Base-by-base conservation (phyloP, 2,113 vertebrate species). In the Chauna torquata region DNA sequence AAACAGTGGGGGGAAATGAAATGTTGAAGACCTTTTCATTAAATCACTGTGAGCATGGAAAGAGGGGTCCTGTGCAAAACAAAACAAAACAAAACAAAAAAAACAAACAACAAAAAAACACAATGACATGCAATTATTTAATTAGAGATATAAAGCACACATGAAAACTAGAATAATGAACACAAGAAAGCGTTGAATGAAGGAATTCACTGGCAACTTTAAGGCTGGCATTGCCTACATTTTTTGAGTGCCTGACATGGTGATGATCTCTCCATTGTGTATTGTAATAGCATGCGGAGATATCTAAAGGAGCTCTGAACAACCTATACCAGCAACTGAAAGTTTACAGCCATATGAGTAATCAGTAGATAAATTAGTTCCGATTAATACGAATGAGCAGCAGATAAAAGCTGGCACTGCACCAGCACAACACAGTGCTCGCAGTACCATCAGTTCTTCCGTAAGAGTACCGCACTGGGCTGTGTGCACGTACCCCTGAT, bases 321-420 rank as follows among this genome's bases (percentile, higher is more conserved):
- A 72, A 69, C 23, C 16, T 61, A 11, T 19, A 54, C 11, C 52
- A 91, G 61, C 2, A 6, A 18, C 47, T 23, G 28, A 14, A 58
- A 54, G n/a, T 59, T 87, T 82, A 34, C 20, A 94, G 52, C 42
- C 9, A 2, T 19, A 30, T 79, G 71, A 95, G 30, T 57, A 82
- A 80, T 80, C 66, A 80, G 54, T 3, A 45, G 66, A 66, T 58
- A 85, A 90, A 96, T 82, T n/a, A 95, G 12, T 79, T 85, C 74
- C 89, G 86, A 96, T 65, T 91, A 77, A 82, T 38, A 25, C 4
- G 57, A 90, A 47, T 9, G 66, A 95, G 62, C 27, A 97, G 92
- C 78, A 93, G 84, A 82, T 65, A 75, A 72, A 94, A 87, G 49
- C 70, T 82, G 76, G 69, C 57, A 34, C 47, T 52, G 44, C 69